Base-by-base conservation (phyloP, 2,113 vertebrate species). In the Sorex araneus region DNA sequence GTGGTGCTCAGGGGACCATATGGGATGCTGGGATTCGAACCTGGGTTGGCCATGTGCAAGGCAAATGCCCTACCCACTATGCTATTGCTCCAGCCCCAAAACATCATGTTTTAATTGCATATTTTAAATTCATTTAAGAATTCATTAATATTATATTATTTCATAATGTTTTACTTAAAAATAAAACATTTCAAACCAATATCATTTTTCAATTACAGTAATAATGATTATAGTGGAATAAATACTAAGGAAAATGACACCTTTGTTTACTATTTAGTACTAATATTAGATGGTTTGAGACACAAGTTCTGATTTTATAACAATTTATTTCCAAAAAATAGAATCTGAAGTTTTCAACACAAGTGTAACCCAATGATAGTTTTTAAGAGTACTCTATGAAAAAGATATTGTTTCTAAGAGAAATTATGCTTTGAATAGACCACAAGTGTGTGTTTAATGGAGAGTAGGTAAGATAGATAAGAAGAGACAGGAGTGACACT, bases 141-240 rank as follows among this genome's bases (percentile, higher is more conserved):
- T 89, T 69, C 54, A 69, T 78, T 30, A 92, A 78, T 63, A 66
- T 15, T 32, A 64, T 71, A 16, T 27, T 50, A 69, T 40, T 93
- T 79, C 66, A 36, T 95, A 89, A 34, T 71, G 82, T 74, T 83
- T 90, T 74, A 70, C 34, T n/a, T 71, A 32, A 80, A 70, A 76
- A 25, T 45, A 78, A 82, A 6, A 89, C 1, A 30, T 30, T 86
- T 89, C 54, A 1, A 84, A 63, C 3, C 60, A 75, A 36, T 32
- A 75, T 0, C n/a, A 50, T 64, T 70, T 84, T 81, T 85, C 78
- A 1, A 86, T 23, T 15, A 2, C 23, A 57, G 71, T 88, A 64
- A 11, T 64, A 90, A 32, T 16, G 79, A 54, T 76, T 77, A 7
- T 16, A 57, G 28, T 5, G 69, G 4, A 69, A 27, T 69, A 70